These are phyloP conservation scores for Whitmania pigra DNA, from an alignment of 1,140 invertebrate species.

Conservation along the genomic window DNA sequence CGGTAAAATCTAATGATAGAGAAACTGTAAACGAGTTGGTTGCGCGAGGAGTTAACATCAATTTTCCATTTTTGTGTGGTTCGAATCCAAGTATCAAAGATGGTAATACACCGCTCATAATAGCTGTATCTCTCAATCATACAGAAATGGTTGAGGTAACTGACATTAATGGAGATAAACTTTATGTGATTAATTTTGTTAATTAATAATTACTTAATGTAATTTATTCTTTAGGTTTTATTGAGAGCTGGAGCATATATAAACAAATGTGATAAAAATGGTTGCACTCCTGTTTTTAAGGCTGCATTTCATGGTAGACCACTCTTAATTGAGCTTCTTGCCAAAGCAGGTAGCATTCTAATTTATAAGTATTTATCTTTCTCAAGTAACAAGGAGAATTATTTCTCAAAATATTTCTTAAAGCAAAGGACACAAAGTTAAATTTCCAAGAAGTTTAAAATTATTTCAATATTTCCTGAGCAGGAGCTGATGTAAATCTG, in stretches of 20 bases:
- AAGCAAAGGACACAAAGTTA: not conserved
- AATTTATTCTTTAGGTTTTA: constrained; percentile 31
- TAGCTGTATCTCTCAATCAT: constrained; percentile 40
- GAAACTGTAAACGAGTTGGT: constrained; percentile 32
- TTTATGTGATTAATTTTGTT: not conserved
- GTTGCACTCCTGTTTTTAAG: constrained; percentile 39
- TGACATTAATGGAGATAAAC: not conserved
- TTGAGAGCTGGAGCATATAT: constrained; percentile 36
- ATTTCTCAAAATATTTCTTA: too few relatives aligned
- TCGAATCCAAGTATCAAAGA: constrained; percentile 40
- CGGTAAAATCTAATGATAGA: constrained; percentile 38
- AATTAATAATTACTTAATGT: constrained; percentile 13
- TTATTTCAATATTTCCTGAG: not conserved
- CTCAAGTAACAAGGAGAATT: not conserved
- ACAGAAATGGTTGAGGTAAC: constrained; percentile 38
- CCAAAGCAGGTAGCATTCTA: constrained; percentile 32
- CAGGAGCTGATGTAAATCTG: constrained; percentile 39
- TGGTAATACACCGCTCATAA: constrained; percentile 38
- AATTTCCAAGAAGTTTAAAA: not conserved
- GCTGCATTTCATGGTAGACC: constrained; percentile 41
- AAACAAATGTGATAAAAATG: constrained; percentile 37
- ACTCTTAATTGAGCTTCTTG: constrained; percentile 35
- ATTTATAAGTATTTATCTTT: not conserved
- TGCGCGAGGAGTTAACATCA: constrained; percentile 35
- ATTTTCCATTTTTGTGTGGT: constrained; percentile 40